A percentile compares a stretch with the other conserved stretches of the same genome.
Evolutionary conservation across 2,888 invertebrate genomes (phyloP).

Genomic region (Sthenelais limicola): DNA sequence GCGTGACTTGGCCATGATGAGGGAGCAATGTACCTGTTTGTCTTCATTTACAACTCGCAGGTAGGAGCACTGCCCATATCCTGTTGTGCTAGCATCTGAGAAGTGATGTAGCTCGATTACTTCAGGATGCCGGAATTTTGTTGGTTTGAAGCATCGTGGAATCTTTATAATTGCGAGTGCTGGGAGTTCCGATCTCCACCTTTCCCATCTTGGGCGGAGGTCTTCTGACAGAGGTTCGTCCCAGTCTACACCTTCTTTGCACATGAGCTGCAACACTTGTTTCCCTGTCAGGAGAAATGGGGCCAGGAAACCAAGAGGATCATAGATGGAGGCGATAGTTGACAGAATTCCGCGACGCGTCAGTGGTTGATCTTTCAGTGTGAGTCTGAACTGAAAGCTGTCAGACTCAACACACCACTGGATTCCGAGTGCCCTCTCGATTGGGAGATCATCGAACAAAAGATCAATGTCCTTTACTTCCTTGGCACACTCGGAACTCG

Average conservation of each 20-base stretch:
- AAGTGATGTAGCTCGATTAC: slow-evolving; percentile 44
- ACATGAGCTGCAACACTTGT: slow-evolving; percentile 53
- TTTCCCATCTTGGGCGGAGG: slow-evolving; percentile 46
- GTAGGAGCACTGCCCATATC: slow-evolving; percentile 45
- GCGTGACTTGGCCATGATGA: slow-evolving; percentile 42
- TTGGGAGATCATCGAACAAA: slow-evolving; percentile 39
- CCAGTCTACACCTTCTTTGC: slow-evolving; percentile 49
- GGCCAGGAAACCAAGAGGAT: slow-evolving; percentile 52
- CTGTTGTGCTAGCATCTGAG: slow-evolving; percentile 42
- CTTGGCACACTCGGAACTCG: slow-evolving; percentile 44
- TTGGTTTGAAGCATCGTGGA: slow-evolving; percentile 18
- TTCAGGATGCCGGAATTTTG: not conserved
- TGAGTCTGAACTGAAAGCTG: slow-evolving; percentile 30
- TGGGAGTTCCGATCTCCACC: slow-evolving; percentile 45
- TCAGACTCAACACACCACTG: slow-evolving; percentile 45
- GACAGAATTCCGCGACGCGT: slow-evolving; percentile 49
- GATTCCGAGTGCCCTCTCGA: slow-evolving; percentile 44
- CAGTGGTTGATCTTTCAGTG: slow-evolving; percentile 44
- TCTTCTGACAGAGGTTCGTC: slow-evolving; percentile 52
- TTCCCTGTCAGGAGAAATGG: slow-evolving; percentile 52
- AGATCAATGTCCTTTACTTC: slow-evolving; percentile 43
- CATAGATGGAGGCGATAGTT: slow-evolving; percentile 48
- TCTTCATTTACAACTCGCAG: slow-evolving; percentile 13
- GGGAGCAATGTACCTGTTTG: slow-evolving; percentile 38
- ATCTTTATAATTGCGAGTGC: slow-evolving; percentile 11